phyloP scores from a whole-genome alignment of 1,140 invertebrate genomes.

The Spodoptera frugiperda region DNA sequence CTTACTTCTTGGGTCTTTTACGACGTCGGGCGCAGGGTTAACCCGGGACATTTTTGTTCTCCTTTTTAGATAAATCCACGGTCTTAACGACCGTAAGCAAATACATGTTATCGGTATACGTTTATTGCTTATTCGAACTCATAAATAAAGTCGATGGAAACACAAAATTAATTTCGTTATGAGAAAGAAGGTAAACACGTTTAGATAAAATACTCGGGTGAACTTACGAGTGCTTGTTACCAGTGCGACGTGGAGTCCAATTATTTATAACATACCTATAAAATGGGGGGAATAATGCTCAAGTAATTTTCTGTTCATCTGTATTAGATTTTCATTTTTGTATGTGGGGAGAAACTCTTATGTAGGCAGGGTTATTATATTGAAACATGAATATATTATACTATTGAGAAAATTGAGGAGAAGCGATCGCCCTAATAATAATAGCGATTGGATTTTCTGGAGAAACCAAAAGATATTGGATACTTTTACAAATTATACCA shows the following conservation, averaged over 20 bases:
- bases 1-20: constrained; percentile 76
- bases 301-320: constrained; percentile 48
- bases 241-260: constrained; percentile 44
- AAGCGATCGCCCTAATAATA: too few species aligned
- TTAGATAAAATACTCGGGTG: constrained; percentile 57
- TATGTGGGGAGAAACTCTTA: constrained; percentile 18
- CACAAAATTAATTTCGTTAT: constrained; percentile 83
- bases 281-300: constrained; percentile 36
- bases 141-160: constrained; percentile 82
- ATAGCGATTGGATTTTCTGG: background rate
- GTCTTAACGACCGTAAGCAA: constrained; percentile 81
- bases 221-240: constrained; percentile 48
- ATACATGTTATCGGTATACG: constrained; percentile 82
- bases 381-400: background rate
- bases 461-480: background rate
- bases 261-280: constrained; percentile 50
- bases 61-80: constrained; percentile 83
- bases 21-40: constrained; percentile 76
- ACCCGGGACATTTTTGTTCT: constrained; percentile 80
- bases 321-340: constrained; percentile 46
- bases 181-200: constrained; percentile 64
- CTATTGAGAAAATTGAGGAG: background rate
- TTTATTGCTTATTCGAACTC: constrained; percentile 83
- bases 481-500: too few species aligned
- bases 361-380: constrained; percentile 23